Conservation (phyloP, 1,140 invertebrate species). For the Laupala kohalensis region DNA sequence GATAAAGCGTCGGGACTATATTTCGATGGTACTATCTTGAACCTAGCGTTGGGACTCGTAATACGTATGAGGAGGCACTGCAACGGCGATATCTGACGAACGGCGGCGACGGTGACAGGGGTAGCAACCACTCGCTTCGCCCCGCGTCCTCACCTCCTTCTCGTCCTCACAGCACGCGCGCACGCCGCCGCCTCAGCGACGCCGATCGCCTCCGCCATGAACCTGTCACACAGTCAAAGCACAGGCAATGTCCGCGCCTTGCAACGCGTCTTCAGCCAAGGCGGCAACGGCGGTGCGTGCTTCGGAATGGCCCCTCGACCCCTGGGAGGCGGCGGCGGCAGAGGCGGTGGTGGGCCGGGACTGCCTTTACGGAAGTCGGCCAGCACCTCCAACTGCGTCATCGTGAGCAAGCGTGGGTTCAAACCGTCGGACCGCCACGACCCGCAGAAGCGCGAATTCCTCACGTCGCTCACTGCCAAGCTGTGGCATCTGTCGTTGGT, state of each 20-base stretch:
- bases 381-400: conserved; percentile 26
- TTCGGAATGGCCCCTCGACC: background rate
- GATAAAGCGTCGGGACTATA: too few species aligned
- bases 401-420: conserved; percentile 49
- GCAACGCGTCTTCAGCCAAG: background rate
- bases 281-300: background rate
- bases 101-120: background rate
- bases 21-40: too few species aligned
- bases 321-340: background rate
- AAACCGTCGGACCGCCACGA: conserved; percentile 73
- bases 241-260: conserved; percentile 3
- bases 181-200: background rate
- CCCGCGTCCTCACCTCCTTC: background rate
- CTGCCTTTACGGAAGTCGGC: background rate
- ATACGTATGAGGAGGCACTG: too few species aligned
- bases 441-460: conserved; percentile 61
- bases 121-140: background rate
- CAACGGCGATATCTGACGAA: too few species aligned
- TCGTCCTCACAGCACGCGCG: background rate
- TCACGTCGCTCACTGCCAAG: conserved; percentile 61
- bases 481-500: conserved; percentile 67
- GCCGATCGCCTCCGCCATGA: background rate
- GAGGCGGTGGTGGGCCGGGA: too few species aligned
- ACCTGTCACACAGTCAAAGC: conserved; percentile 7
- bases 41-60: too few species aligned